These are phyloP conservation scores for Tupaia tana DNA, from an alignment of 2,113 vertebrate genomes.

Conservation along the genomic window DNA sequence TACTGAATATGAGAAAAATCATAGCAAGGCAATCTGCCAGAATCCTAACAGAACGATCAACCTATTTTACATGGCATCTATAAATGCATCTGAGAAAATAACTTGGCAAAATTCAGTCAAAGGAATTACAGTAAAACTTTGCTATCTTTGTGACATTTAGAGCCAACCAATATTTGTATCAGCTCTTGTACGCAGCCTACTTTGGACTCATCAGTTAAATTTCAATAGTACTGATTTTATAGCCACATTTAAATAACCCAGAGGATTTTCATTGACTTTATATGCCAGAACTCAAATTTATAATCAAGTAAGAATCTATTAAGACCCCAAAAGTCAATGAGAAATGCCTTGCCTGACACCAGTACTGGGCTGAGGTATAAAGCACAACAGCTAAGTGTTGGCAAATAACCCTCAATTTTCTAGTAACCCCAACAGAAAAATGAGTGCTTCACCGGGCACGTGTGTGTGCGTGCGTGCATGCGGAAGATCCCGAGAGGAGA, in stretches of 20 bases:
- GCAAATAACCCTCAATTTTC: neutral
- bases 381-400: neutral
- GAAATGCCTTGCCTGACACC: neutral
- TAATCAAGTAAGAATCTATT: neutral
- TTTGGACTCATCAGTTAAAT: neutral
- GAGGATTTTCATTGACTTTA: too few species aligned
- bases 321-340: neutral
- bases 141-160: neutral
- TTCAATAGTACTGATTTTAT: neutral
- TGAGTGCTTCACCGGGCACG: too few species aligned
- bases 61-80: constrained; percentile 19
- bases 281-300: neutral
- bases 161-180: neutral
- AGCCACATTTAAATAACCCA: neutral
- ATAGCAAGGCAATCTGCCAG: neutral
- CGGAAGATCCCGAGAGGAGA: too few species aligned
- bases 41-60: constrained; percentile 17
- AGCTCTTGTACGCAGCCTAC: neutral
- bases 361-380: neutral
- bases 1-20: neutral
- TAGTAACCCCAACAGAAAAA: neutral
- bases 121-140: neutral
- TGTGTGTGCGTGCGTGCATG: too few species aligned
- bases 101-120: neutral
- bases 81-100: neutral